These are phyloP conservation scores for Fulica atra DNA, from an alignment of 2,113 vertebrate species.

Conservation along the genomic window DNA sequence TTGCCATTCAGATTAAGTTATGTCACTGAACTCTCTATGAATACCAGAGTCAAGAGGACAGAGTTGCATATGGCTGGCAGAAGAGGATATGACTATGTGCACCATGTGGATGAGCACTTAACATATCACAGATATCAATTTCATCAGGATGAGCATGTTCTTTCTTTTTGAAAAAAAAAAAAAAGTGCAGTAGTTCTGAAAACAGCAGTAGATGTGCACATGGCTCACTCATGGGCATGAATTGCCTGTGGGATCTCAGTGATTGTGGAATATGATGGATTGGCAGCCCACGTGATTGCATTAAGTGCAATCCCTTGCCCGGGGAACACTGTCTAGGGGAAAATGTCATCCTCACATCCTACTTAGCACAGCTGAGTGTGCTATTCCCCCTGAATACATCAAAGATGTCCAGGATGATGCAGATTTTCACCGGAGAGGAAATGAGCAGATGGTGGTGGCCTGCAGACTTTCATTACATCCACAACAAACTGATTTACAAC, in stretches of 20 bases:
- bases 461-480: background rate
- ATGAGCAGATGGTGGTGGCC: background rate
- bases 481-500: background rate
- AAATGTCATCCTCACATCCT: background rate
- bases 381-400: background rate
- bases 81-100: background rate
- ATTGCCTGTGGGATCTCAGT: background rate
- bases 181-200: background rate
- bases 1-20: background rate
- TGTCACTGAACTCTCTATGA: background rate
- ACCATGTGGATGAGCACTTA: background rate
- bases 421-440: background rate
- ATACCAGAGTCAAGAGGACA: background rate
- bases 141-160: background rate
- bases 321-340: background rate
- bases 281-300: accelerated
- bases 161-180: background rate
- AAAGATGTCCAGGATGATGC: background rate
- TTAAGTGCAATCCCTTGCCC: background rate
- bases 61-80: background rate
- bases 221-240: background rate
- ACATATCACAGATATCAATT: background rate
- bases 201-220: background rate
- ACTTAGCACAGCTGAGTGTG: background rate
- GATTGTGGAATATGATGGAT: background rate